Evolutionary conservation across 2,888 invertebrate species (phyloP).

Genomic region (Melolontha melolontha): DNA sequence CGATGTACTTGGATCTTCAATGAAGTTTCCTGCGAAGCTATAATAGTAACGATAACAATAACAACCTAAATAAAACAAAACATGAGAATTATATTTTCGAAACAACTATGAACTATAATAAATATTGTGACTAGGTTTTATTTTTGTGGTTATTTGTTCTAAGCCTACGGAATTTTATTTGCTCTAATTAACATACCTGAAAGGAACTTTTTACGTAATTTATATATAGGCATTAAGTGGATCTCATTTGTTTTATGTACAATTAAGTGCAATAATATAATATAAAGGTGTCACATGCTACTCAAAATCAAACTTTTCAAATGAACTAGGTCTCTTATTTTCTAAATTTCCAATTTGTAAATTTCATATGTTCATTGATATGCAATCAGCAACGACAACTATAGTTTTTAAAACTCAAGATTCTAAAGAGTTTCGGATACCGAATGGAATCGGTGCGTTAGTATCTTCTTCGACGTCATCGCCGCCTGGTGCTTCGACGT

Average conservation of each 20-base stretch:
- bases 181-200: too few species aligned
- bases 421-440: conserved; percentile 59
- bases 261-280: conserved; percentile 26
- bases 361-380: conserved; percentile 25
- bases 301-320: neutral
- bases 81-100: too few species aligned
- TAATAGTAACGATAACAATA: conserved; percentile 28
- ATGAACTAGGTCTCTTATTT: too few species aligned
- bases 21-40: conserved; percentile 48
- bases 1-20: conserved; percentile 26
- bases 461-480: conserved; percentile 62
- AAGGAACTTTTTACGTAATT: neutral
- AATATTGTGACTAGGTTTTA: too few species aligned
- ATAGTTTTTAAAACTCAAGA: conserved; percentile 62
- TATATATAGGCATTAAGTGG: conserved; percentile 8
- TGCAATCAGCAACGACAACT: conserved; percentile 65
- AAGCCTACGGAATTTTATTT: too few species aligned
- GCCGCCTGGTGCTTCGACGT: conserved; percentile 53
- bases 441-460: conserved; percentile 52
- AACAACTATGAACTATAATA: too few species aligned
- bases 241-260: conserved; percentile 8
- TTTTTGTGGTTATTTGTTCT: too few species aligned
- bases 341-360: neutral
- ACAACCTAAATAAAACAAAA: conserved; percentile 1
- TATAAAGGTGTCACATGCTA: conserved; percentile 14